A percentile compares a stretch with the other conserved stretches of the same genome.
phyloP scores from a whole-genome alignment of 2,113 vertebrate species.

The Eublepharis macularius region DNA sequence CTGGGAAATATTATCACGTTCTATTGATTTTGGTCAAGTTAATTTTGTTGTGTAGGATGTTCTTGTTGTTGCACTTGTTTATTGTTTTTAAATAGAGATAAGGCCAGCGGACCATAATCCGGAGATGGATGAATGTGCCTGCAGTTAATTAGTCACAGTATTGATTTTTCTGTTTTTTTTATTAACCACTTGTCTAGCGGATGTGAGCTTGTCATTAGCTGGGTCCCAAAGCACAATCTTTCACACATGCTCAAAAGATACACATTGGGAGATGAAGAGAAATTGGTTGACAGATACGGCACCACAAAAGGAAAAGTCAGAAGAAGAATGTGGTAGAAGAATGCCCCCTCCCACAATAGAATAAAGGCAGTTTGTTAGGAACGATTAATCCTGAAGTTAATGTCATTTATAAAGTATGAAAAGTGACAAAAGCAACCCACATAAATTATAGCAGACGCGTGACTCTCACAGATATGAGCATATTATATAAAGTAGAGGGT shows the following conservation, averaged over 20 bases:
- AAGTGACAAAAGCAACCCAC: background rate
- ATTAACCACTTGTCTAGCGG: slow-evolving; percentile 9
- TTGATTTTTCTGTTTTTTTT: slow-evolving; percentile 38
- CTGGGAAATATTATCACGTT: background rate
- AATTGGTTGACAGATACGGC: background rate
- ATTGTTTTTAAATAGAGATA: slow-evolving; percentile 11
- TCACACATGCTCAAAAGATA: background rate
- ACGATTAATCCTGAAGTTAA: background rate
- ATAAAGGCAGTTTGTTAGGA: slow-evolving; percentile 14
- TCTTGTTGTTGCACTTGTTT: background rate
- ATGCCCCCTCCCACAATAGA: background rate
- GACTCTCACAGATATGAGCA: background rate
- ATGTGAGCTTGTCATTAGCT: slow-evolving; percentile 6
- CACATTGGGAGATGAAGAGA: background rate
- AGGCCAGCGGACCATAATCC: slow-evolving; percentile 21
- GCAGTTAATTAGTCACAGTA: slow-evolving; percentile 21
- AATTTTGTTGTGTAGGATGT: background rate
- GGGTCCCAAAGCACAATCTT: background rate
- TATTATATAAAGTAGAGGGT: background rate
- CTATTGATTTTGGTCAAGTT: slow-evolving; percentile 10
- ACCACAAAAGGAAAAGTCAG: background rate
- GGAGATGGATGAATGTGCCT: slow-evolving; percentile 21
- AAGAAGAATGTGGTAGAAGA: background rate
- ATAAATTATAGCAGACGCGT: background rate
- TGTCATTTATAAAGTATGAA: background rate